phyloP scores from a whole-genome alignment of 2,888 invertebrate species.

The Pasiphila rectangulata region DNA sequence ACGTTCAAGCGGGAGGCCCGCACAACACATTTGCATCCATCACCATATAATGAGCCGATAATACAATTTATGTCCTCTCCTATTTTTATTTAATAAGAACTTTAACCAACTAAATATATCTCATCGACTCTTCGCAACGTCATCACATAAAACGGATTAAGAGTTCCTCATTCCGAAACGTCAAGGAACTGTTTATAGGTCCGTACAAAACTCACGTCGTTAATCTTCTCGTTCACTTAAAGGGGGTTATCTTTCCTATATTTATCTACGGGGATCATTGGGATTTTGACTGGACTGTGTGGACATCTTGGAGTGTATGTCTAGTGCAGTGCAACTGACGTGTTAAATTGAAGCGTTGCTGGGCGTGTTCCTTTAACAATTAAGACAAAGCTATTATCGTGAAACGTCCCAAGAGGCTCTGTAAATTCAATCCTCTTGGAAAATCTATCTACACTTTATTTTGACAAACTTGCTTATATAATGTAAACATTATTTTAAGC shows the following conservation, averaged over 20 bases:
- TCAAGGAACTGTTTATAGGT: slow-evolving; percentile 15
- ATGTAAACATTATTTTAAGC: too few relatives aligned
- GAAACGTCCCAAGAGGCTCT: too few relatives aligned
- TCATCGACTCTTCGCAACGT: not conserved
- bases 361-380: not conserved
- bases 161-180: slow-evolving; percentile 14
- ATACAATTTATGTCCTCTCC: too few relatives aligned
- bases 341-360: slow-evolving; percentile 5
- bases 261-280: slow-evolving; percentile 17
- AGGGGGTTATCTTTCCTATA: slow-evolving; percentile 32
- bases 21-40: too few relatives aligned
- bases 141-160: slow-evolving; percentile 13
- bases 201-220: slow-evolving; percentile 31
- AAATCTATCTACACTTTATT: too few relatives aligned
- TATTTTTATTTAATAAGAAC: too few relatives aligned
- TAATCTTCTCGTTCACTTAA: slow-evolving; percentile 34
- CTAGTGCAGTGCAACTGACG: slow-evolving; percentile 1
- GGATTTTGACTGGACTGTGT: slow-evolving; percentile 9
- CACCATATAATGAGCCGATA: too few relatives aligned
- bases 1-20: too few relatives aligned
- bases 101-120: not conserved
- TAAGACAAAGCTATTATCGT: not conserved
- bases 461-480: too few relatives aligned
- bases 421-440: too few relatives aligned
- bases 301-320: slow-evolving; percentile 15